These are phyloP conservation scores for Heteractis magnifica DNA, from an alignment of 92 coral and sea anemone species.

Conservation along the genomic window DNA sequence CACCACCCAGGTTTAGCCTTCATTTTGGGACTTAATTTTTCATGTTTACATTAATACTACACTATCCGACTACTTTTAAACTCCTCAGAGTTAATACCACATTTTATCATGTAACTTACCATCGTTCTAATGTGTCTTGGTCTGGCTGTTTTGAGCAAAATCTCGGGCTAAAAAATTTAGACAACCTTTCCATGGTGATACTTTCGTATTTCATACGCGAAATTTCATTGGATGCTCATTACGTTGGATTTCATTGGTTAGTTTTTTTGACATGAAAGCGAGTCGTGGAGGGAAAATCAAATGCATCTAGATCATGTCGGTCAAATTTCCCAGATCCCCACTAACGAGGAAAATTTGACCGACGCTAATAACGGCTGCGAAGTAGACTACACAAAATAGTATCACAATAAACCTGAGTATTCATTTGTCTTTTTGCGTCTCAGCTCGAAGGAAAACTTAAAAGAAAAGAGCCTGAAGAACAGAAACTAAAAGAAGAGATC, in stretches of 20 bases:
- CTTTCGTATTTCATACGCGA: constrained; percentile 18
- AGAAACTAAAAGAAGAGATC: constrained; percentile 75
- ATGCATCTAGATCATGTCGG: no score
- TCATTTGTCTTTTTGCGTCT: not conserved
- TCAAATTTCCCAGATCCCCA: no score
- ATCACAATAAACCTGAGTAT: no score
- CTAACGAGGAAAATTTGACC: no score
- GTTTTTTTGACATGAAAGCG: constrained; percentile 3
- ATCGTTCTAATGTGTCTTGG: not conserved
- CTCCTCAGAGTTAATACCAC: not conserved
- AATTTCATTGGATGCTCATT: constrained; percentile 4
- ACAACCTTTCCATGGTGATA: no score
- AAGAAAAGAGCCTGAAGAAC: constrained; percentile 83
- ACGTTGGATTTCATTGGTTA: constrained; percentile 18
- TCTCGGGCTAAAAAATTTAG: not conserved
- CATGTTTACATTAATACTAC: no score
- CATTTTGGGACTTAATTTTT: not conserved
- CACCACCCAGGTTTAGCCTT: not conserved
- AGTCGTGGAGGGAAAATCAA: constrained; percentile 32
- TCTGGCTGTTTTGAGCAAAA: not conserved
- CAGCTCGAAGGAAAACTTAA: constrained; percentile 70
- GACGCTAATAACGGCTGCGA: no score
- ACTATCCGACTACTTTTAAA: no score
- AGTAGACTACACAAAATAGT: no score
- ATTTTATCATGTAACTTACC: not conserved